phyloP scores from a whole-genome alignment of 2,888 invertebrate species.

The Rhingia rostrata region DNA sequence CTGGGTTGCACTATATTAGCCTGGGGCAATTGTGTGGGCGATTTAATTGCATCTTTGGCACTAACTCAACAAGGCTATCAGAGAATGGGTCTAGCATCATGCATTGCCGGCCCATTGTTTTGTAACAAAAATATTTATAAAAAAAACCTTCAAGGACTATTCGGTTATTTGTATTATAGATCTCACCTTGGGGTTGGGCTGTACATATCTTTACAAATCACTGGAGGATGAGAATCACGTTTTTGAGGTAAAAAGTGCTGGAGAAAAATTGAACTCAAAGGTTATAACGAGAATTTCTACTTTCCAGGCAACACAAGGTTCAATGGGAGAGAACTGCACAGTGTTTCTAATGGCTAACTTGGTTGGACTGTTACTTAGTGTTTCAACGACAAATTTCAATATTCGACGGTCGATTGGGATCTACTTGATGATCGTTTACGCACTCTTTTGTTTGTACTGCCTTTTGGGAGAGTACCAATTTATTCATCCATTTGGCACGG shows the following conservation, averaged over 20 bases:
- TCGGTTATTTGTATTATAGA: constrained; percentile 50
- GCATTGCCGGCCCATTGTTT: constrained; percentile 88
- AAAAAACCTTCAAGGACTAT: background rate
- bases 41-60: constrained; percentile 84
- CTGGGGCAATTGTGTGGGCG: constrained; percentile 86
- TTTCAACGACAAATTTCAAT: constrained; percentile 76
- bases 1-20: constrained; percentile 86
- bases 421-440: constrained; percentile 28
- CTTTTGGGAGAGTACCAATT: constrained; percentile 46
- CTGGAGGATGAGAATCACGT: background rate
- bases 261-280: no score
- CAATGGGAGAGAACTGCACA: constrained; percentile 76
- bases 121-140: constrained; percentile 81
- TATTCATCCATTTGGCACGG: constrained; percentile 62
- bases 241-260: constrained; percentile 1
- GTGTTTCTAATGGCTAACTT: constrained; percentile 76
- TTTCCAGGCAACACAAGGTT: constrained; percentile 74
- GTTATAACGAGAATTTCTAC: no score
- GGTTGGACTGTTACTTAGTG: constrained; percentile 70
- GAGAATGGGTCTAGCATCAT: constrained; percentile 87
- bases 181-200: constrained; percentile 71
- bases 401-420: constrained; percentile 58
- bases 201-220: constrained; percentile 66
- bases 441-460: constrained; percentile 33
- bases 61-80: constrained; percentile 86